Conservation (phyloP, 1,140 invertebrate genomes). For the Micrasema longulum region DNA sequence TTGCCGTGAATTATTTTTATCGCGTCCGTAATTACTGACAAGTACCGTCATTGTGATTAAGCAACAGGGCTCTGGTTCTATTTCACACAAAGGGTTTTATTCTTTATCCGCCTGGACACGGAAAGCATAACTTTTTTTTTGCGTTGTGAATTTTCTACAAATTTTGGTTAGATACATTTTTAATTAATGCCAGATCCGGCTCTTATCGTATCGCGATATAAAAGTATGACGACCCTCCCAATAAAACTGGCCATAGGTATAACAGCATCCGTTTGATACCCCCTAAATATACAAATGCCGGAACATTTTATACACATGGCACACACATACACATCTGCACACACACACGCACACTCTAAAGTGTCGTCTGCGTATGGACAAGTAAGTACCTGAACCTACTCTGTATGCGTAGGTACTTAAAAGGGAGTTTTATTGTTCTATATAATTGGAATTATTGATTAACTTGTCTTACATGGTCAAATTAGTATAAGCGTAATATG, state of each 20-base stretch:
- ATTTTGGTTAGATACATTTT: too few species aligned
- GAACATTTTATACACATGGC: constrained; percentile 2
- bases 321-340: not conserved
- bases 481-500: too few species aligned
- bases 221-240: constrained; percentile 29
- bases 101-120: too few species aligned
- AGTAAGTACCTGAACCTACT: not conserved
- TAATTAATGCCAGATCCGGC: not conserved
- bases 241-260: constrained; percentile 36
- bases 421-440: constrained; percentile 26
- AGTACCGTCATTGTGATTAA: too few species aligned
- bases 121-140: too few species aligned
- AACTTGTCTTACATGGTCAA: too few species aligned
- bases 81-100: too few species aligned
- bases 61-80: too few species aligned
- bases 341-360: not conserved
- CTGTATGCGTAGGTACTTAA: not conserved
- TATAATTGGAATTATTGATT: constrained; percentile 17
- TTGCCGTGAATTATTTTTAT: too few species aligned
- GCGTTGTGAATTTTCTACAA: too few species aligned
- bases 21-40: too few species aligned
- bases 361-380: not conserved
- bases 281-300: constrained; percentile 24
- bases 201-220: constrained; percentile 11
- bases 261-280: constrained; percentile 33